Percentiles rank a stretch among this genome's conserved stretches.
Evolutionary conservation across 2,113 vertebrate genomes (phyloP).

Genomic region (Campylorhamphus procurvoides): DNA sequence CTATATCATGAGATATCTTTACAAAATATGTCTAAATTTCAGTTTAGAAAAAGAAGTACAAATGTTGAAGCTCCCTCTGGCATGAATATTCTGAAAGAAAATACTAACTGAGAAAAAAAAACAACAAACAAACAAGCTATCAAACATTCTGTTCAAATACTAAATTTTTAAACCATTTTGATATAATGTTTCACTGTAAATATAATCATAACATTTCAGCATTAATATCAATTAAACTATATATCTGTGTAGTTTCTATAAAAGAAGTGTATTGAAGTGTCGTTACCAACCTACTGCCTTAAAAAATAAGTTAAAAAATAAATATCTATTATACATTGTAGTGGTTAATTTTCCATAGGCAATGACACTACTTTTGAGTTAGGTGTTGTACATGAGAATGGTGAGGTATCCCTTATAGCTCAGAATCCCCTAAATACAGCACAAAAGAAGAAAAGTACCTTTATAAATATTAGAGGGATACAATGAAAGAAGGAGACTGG

Average conservation of each 20-base stretch:
- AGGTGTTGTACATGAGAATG: background rate
- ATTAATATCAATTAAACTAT: background rate
- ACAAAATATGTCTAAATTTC: background rate
- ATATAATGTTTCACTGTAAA: background rate
- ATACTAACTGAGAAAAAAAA: background rate
- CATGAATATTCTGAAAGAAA: background rate
- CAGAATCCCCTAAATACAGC: background rate
- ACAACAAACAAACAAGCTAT: rapidly evolving
- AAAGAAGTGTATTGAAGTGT: background rate
- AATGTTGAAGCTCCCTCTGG: background rate
- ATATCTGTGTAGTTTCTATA: background rate
- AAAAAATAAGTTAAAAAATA: background rate
- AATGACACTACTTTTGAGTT: background rate
- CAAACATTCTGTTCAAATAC: background rate
- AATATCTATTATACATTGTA: background rate
- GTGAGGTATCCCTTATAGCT: background rate
- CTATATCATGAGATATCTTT: background rate
- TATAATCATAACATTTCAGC: background rate
- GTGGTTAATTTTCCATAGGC: background rate
- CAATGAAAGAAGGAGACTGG: background rate
- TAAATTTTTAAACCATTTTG: background rate
- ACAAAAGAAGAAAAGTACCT: background rate
- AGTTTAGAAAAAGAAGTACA: background rate
- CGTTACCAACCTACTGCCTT: background rate
- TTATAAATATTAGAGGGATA: background rate